A percentile compares a stretch with the other conserved stretches of the same genome.
Conservation (phyloP, 2,888 invertebrate genomes). For the Cephonodes hylas region DNA sequence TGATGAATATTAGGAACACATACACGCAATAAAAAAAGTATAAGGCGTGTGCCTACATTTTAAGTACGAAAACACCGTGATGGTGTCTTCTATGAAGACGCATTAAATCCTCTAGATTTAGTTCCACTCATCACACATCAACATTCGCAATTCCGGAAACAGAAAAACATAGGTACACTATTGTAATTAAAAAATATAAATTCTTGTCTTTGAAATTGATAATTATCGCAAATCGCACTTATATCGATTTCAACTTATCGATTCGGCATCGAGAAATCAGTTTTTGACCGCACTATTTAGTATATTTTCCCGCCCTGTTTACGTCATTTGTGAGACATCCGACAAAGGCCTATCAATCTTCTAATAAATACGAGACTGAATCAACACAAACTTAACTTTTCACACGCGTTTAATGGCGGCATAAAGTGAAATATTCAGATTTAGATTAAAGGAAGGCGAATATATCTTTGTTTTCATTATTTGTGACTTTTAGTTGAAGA, state of each 20-base stretch:
- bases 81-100: no score
- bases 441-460: slow-evolving; percentile 31
- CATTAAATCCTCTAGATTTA: no score
- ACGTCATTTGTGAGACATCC: slow-evolving; percentile 21
- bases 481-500: slow-evolving; percentile 69
- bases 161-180: no score
- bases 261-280: not conserved
- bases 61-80: no score
- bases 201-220: not conserved
- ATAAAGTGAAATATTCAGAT: slow-evolving; percentile 32
- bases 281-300: not conserved
- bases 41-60: no score
- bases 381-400: slow-evolving; percentile 30
- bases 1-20: no score
- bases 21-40: no score
- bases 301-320: slow-evolving; percentile 1
- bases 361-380: slow-evolving; percentile 68
- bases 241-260: not conserved
- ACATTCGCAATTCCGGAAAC: no score
- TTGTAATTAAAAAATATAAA: no score
- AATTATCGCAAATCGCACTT: not conserved
- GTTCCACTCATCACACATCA: no score
- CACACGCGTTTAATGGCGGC: slow-evolving; percentile 28
- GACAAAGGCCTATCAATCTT: slow-evolving; percentile 70
- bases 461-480: slow-evolving; percentile 42